Percentiles rank a stretch among this genome's conserved stretches.
Evolutionary conservation across 2,797 vertebrate species (phyloP).

Genomic region (Percopsis omiscomaycus): DNA sequence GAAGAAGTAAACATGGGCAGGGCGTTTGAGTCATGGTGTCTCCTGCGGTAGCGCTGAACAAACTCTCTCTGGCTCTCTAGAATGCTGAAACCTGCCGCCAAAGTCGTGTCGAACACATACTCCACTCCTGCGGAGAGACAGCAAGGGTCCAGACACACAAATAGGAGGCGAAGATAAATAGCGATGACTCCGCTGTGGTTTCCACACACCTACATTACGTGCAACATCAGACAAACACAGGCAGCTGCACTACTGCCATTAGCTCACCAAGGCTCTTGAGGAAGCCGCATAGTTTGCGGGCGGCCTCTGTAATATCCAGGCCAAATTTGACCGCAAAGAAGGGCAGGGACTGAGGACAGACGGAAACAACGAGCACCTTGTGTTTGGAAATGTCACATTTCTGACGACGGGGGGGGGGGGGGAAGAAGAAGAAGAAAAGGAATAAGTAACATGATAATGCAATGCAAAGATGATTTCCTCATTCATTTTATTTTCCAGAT

Average conservation of each 20-base stretch:
- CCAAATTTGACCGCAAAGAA: conserved; percentile 92
- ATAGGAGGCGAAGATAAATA: no score
- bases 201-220: background rate
- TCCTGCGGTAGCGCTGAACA: conserved; percentile 85
- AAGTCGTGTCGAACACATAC: conserved; percentile 89
- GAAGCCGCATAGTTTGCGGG: conserved; percentile 89
- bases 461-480: background rate
- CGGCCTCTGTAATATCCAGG: conserved; percentile 83
- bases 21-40: conserved; percentile 83
- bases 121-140: conserved; percentile 79
- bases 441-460: conserved; percentile 10
- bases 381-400: conserved; percentile 89
- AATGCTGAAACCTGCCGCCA: conserved; percentile 93
- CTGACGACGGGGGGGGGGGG: conserved; percentile 61
- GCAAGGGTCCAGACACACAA: background rate
- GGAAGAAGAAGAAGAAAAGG: conserved; percentile 11
- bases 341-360: conserved; percentile 94
- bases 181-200: no score
- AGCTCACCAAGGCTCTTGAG: conserved; percentile 90
- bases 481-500: background rate
- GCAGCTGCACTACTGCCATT: background rate
- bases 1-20: conserved; percentile 97
- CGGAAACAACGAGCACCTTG: conserved; percentile 88
- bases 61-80: conserved; percentile 95
- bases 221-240: background rate